phyloP scores from a whole-genome alignment of 2,797 vertebrate genomes.

The Falco berigora region DNA sequence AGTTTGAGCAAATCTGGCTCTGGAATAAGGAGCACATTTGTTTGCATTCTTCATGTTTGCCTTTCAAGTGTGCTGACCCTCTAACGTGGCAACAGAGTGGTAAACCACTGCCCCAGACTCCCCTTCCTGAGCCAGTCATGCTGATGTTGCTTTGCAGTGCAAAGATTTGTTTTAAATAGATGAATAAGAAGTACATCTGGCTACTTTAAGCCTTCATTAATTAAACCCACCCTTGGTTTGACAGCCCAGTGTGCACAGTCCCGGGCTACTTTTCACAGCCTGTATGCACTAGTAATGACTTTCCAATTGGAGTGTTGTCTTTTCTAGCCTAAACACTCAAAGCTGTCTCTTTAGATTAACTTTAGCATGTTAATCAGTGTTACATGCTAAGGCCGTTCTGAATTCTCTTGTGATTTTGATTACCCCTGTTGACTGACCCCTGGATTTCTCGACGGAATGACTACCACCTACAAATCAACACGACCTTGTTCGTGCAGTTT shows the following conservation, averaged over 20 bases:
- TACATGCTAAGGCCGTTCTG: not conserved
- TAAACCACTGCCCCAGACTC: not conserved
- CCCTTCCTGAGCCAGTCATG: not conserved
- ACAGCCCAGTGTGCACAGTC: not conserved
- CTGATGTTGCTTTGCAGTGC: not conserved
- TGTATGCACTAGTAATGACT: slow-evolving; percentile 31
- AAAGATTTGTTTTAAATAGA: not conserved
- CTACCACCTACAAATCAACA: slow-evolving; percentile 37
- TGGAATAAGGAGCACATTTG: not conserved
- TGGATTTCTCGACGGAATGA: slow-evolving; percentile 47
- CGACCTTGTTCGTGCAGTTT: not conserved
- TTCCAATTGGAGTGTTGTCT: slow-evolving; percentile 19
- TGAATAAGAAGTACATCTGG: slow-evolving; percentile 1
- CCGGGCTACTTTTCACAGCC: slow-evolving; percentile 27
- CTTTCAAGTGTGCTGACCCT: not conserved
- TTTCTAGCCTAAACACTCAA: slow-evolving; percentile 23
- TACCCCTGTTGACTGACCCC: slow-evolving; percentile 58
- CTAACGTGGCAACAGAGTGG: not conserved
- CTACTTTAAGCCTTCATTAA: slow-evolving; percentile 27
- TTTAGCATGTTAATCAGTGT: not conserved
- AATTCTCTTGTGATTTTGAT: slow-evolving; percentile 67
- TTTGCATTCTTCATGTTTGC: not conserved
- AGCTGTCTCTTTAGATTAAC: slow-evolving; percentile 46
- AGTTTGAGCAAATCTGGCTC: not conserved
- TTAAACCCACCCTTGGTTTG: slow-evolving; percentile 16